Conservation (phyloP, 1,140 invertebrate genomes). For the Cotesia glomerata region DNA sequence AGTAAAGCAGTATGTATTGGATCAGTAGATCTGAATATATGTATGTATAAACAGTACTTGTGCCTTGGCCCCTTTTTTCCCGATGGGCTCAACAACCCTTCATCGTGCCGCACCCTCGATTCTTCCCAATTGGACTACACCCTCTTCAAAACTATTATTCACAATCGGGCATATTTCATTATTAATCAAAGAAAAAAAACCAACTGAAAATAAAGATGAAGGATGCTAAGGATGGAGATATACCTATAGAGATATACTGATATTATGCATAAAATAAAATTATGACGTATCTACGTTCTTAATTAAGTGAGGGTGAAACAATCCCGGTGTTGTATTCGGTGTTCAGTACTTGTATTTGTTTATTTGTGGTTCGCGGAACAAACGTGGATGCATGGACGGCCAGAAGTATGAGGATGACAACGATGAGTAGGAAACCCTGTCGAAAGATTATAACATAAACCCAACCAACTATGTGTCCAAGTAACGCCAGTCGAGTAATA, state of each 20-base stretch:
- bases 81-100: slow-evolving; percentile 23
- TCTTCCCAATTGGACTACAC: slow-evolving; percentile 25
- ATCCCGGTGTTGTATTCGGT: neutral
- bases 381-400: slow-evolving; percentile 27
- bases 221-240: no score
- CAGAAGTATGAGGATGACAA: neutral
- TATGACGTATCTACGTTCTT: no score
- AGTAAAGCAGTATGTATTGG: neutral
- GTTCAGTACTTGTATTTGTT: neutral
- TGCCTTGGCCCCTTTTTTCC: slow-evolving; percentile 8
- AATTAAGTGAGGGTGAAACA: no score
- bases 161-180: slow-evolving; percentile 5
- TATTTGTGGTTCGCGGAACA: slow-evolving; percentile 16
- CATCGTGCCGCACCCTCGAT: slow-evolving; percentile 25
- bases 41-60: neutral
- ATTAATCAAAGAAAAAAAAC: neutral
- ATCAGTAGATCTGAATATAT: neutral
- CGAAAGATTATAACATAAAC: slow-evolving; percentile 61
- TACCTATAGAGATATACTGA: no score
- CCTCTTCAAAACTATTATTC: slow-evolving; percentile 26
- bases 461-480: slow-evolving; percentile 56
- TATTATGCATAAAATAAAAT: no score
- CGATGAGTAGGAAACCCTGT: slow-evolving; percentile 61
- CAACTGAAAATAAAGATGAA: no score
- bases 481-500: slow-evolving; percentile 62